A percentile compares a stretch with the other conserved stretches of the same genome.
phyloP scores from a whole-genome alignment of 1,140 invertebrate species.

The Drosophila pachea region DNA sequence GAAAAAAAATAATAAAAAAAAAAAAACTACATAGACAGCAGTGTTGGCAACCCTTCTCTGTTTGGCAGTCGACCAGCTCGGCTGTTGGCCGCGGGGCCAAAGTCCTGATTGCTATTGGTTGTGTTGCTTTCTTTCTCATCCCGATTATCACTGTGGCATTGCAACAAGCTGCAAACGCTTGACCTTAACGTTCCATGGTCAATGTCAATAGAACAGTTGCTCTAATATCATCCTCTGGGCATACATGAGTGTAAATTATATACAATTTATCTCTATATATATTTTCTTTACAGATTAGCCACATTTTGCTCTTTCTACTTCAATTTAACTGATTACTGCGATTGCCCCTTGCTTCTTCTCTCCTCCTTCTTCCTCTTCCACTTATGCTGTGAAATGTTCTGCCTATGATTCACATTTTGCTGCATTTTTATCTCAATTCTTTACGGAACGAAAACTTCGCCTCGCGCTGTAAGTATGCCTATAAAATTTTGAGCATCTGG shows the following conservation, averaged over 20 bases:
- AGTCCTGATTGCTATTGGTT: slow-evolving; percentile 28
- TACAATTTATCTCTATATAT: no score
- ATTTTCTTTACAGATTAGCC: not conserved
- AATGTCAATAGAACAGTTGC: slow-evolving; percentile 46
- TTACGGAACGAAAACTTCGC: no score
- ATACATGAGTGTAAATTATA: no score
- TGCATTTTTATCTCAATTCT: not conserved
- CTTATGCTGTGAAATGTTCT: no score
- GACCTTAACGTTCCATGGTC: slow-evolving; percentile 55
- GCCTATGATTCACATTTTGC: not conserved
- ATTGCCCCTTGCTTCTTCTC: no score
- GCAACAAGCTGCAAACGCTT: slow-evolving; percentile 58
- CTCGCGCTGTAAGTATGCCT: slow-evolving; percentile 18
- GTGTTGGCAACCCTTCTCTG: not conserved
- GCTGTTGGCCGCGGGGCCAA: slow-evolving; percentile 9
- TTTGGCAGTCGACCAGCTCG: slow-evolving; percentile 6
- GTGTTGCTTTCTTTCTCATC: not conserved
- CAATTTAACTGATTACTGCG: no score
- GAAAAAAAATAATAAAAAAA: not conserved
- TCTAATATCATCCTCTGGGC: not conserved
- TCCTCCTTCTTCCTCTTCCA: no score
- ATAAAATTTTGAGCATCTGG: slow-evolving; percentile 1
- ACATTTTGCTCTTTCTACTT: no score
- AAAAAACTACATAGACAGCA: slow-evolving; percentile 9
- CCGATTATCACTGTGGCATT: slow-evolving; percentile 31